phyloP scores from a whole-genome alignment of 2,113 vertebrate genomes.

The Ovibos moschatus region DNA sequence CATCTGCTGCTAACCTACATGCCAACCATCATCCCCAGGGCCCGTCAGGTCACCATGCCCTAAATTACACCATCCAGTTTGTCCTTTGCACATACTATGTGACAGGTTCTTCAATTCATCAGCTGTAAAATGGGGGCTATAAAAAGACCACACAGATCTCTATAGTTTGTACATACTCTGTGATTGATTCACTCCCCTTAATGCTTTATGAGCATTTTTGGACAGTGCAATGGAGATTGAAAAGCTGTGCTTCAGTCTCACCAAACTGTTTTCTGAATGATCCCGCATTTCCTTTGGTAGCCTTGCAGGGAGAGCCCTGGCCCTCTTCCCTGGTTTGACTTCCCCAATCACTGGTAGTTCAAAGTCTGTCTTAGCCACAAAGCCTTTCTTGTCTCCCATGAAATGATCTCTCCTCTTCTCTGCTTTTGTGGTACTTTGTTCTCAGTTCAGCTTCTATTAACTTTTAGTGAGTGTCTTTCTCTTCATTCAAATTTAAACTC shows the following conservation, averaged over 20 bases:
- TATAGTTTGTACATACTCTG: not conserved
- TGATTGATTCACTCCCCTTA: not conserved
- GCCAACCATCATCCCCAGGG: not conserved
- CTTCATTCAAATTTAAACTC: slow-evolving; percentile 36
- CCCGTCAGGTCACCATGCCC: not conserved
- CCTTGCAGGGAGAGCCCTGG: not conserved
- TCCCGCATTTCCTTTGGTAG: not conserved
- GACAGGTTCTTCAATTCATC: not conserved
- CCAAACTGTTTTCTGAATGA: not conserved
- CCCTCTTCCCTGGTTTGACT: not conserved
- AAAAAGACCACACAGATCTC: not conserved
- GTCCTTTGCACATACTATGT: not conserved
- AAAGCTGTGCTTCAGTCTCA: not conserved
- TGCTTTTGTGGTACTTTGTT: slow-evolving; percentile 25
- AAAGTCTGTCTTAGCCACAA: not conserved
- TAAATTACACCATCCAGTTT: not conserved
- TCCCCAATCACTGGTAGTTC: not conserved
- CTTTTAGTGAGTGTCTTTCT: slow-evolving; percentile 37
- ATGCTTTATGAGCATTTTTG: not conserved
- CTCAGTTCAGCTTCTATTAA: not conserved
- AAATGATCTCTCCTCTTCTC: slow-evolving; percentile 15
- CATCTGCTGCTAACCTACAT: not conserved
- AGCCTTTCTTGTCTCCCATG: slow-evolving; percentile 12
- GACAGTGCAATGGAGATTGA: not conserved
- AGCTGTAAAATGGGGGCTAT: not conserved